Evolutionary conservation across 2,113 vertebrate species (phyloP).

Genomic region (Rhabdornis inornatus): DNA sequence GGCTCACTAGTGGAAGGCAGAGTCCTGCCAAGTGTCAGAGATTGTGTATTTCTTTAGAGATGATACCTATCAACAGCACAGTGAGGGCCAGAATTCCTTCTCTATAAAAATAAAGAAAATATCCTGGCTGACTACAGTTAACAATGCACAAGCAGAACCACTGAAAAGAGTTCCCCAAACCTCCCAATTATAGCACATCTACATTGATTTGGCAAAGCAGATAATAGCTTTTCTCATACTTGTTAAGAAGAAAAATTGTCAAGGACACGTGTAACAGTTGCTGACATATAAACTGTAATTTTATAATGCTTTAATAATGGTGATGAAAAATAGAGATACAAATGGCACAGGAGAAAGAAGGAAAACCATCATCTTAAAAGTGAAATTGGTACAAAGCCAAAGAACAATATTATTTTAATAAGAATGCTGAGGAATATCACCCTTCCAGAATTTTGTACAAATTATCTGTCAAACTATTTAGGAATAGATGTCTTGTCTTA

Average conservation of each 20-base stretch:
- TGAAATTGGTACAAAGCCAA: constrained; percentile 1
- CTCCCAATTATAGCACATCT: background rate
- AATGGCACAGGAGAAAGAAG: background rate
- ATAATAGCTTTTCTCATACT: background rate
- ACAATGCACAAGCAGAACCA: background rate
- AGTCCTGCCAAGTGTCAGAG: background rate
- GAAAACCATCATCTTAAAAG: background rate
- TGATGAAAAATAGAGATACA: constrained; percentile 1
- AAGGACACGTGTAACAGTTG: background rate
- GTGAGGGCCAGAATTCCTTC: background rate
- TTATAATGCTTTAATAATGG: background rate
- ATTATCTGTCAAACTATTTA: constrained; percentile 2
- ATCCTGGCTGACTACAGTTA: background rate
- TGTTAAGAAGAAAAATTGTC: background rate
- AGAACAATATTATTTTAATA: background rate
- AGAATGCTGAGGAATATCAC: background rate
- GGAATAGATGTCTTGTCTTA: background rate
- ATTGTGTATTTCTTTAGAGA: background rate
- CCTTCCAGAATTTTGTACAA: background rate
- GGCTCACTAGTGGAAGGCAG: background rate
- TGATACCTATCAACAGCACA: background rate
- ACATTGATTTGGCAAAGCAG: background rate
- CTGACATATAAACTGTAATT: background rate
- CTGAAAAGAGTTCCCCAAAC: background rate
- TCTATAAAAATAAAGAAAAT: background rate